Base-by-base conservation (phyloP, 2,888 invertebrate genomes). In the Antitype chi region DNA sequence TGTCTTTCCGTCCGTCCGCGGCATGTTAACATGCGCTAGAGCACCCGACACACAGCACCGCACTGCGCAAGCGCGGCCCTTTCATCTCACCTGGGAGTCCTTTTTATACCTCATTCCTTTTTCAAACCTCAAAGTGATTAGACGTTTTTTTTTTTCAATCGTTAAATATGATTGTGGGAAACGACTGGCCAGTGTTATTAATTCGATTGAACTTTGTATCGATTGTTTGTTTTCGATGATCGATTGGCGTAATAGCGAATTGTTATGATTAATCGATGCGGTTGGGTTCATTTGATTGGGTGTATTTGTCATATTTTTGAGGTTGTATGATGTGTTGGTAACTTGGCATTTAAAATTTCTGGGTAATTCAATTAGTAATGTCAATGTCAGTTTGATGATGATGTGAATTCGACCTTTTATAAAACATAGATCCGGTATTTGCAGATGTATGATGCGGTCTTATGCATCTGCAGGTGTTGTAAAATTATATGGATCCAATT, bases 81-180 rank as follows among this genome's bases (percentile, higher is more conserved):
- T 96, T 96, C 92, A 96, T 96, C 96, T 95, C 94, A 90, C 93
- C 89, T 91, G 94, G 94, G 93, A 94, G 94, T 94, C 95, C 93
- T 93, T 93, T 92, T 90, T 92, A 90, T 87, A 87, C 85, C 78
- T 84, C 76, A 76, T 84, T 85, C 83, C 80, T 85, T 90, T 93
- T 91, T 92, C 90, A 92, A 91, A 93, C 93, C 93, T 90, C 92
- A 92, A 91, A 91, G 92, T 91, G 93, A 93, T 94, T 95, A 94
- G 93, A 91, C 69, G 63, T 76, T 84, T 84, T 84, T 84, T 84
- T 84, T 81, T 84, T 82, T 68, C 87, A 88, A 91, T 92, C 90
- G 91, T 93, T 94, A 93, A 92, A 89, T 91, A 93, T 94, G 94
- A 94, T 94, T 95, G 95, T 95, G 95, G 95, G 95, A 96, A 95